Percentiles rank a stretch among this genome's conserved stretches.
Conservation (phyloP, 2,797 vertebrate species). For the Meriones psammophilus region DNA sequence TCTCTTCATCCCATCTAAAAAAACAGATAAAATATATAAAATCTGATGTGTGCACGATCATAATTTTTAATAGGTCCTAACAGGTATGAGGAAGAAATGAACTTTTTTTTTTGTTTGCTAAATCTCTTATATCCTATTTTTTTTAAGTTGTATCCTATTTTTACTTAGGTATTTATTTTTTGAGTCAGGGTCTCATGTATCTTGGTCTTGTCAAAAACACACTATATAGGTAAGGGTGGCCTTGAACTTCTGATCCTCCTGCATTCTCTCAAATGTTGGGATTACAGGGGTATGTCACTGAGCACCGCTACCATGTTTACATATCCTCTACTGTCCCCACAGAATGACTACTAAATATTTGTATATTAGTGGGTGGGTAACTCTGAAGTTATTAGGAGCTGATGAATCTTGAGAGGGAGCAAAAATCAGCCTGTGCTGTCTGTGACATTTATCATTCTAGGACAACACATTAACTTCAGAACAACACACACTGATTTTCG, state of each 20-base stretch:
- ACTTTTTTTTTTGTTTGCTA: not conserved
- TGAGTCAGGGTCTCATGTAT: not conserved
- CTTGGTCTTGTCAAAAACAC: not conserved
- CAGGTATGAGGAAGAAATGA: not conserved
- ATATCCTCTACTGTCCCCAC: not conserved
- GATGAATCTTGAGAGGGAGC: not conserved
- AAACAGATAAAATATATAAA: no score
- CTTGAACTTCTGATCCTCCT: not conserved
- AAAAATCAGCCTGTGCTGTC: not conserved
- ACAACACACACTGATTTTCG: not conserved
- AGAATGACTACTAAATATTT: not conserved
- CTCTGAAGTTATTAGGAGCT: not conserved
- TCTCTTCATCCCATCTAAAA: no score
- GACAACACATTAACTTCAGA: not conserved
- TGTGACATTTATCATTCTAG: not conserved
- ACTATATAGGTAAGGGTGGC: not conserved
- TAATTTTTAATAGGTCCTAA: no score
- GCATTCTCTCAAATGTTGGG: not conserved
- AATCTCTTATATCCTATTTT: not conserved
- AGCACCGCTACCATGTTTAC: not conserved
- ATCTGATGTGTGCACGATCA: no score
- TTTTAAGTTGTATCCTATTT: not conserved
- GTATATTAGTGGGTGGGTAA: not conserved
- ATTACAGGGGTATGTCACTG: not conserved
- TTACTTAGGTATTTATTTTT: not conserved